Evolutionary conservation across 2,888 invertebrate species (phyloP), one percentile per base, ranked within the genome.

Genomic region (Steinernema carpocapsae): DNA sequence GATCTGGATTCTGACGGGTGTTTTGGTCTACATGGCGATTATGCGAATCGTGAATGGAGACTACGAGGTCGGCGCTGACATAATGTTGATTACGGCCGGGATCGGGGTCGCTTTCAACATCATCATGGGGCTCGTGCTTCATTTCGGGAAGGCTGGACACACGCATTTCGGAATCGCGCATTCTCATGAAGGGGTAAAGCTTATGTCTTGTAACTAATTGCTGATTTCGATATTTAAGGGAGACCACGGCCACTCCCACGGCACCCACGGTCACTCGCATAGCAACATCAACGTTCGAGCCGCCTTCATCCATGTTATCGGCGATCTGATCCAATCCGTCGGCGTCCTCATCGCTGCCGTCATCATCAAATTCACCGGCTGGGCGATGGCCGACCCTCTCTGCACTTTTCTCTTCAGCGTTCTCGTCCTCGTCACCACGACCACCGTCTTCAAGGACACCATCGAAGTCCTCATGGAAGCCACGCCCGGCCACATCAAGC

Each of bases 1-100:
- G 88, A 95, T 97, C 87, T 99, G 97, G 97, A 93, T 97, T 77
- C 94, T 97, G 72, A 99, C 97, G 0, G 97, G 94, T 6, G 91
- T 97, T 26, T 90, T 99, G 73, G 93, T 97, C n/a, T 97, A 94
- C 90, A 91, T 96, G 90, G 97, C 97, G 0, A 91, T 95, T 17
- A 91, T 93, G 87, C 91, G 97, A 59, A 91, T 96, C 76, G 91
- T 94, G 64, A 90, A 91, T 83, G 90, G 92, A 81, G 90, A 93
- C 81, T 97, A 93, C 88, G 93, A 94, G 86, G 88, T 99, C 72
- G 91, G 97, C 85, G 93, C 94, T 14, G 90, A 90, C 32, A 91
- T 94, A 76, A 91, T 91, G 91, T 88, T 99, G 76, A 94, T 97
- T 87, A 95, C 96, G 0, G 95, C 97, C 6, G 93, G 92, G 0